A percentile compares a stretch with the other conserved stretches of the same genome.
Conservation (phyloP, 1,140 invertebrate species). For the Drosophila pachea region DNA sequence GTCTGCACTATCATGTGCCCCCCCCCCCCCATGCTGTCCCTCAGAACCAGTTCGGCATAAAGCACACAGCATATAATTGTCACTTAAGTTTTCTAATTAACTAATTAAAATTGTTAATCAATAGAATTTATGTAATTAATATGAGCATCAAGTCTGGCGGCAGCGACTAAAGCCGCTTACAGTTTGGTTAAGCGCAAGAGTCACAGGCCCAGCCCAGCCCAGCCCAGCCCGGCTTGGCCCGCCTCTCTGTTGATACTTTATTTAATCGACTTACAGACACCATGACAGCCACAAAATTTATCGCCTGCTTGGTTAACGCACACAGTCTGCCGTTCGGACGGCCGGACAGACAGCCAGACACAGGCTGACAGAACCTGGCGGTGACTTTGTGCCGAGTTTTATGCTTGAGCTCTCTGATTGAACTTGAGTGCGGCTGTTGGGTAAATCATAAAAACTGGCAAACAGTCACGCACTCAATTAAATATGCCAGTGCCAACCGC, state of each 20-base stretch:
- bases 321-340: too few species aligned
- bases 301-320: neutral
- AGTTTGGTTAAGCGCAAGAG: neutral
- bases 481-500: conserved; percentile 17
- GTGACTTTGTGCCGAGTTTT: conserved; percentile 3
- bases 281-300: conserved; percentile 21
- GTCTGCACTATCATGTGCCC: too few species aligned
- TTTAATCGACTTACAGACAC: conserved; percentile 58
- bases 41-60: too few species aligned
- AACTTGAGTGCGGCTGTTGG: neutral
- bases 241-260: conserved; percentile 35
- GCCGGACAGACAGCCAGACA: neutral
- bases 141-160: conserved; percentile 1
- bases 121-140: conserved; percentile 58
- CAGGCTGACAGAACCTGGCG: neutral
- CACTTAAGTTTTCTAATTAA: conserved; percentile 36
- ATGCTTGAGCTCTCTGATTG: neutral
- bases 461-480: conserved; percentile 76
- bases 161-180: conserved; percentile 13
- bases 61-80: too few species aligned
- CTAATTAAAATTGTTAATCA: conserved; percentile 65
- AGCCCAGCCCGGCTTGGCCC: too few species aligned
- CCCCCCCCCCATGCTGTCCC: too few species aligned
- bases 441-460: conserved; percentile 72
- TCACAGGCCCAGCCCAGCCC: neutral